A percentile compares a stretch with the other conserved stretches of the same genome.
Evolutionary conservation across 1,140 invertebrate species (phyloP).

Genomic region (Theocolax elegans): DNA sequence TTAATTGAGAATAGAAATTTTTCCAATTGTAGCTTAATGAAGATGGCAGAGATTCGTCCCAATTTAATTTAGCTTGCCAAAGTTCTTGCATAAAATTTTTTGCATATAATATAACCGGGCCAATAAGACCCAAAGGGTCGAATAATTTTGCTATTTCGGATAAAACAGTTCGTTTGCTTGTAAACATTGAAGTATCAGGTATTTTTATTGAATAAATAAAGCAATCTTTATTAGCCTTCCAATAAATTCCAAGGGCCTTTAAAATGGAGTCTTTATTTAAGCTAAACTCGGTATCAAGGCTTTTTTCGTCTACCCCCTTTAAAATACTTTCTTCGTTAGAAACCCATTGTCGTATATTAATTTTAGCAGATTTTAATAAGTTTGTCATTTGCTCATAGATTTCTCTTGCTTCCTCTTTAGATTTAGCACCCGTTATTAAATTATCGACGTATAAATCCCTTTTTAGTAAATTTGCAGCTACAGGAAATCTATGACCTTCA

Average conservation of each 20-base stretch:
- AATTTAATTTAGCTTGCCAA: constrained; percentile 21
- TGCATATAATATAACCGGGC: constrained; percentile 15
- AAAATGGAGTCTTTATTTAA: background rate
- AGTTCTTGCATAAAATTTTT: constrained; percentile 32
- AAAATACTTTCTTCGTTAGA: background rate
- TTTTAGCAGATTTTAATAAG: background rate
- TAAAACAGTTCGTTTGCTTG: constrained; percentile 28
- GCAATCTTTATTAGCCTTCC: background rate
- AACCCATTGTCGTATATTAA: constrained; percentile 23
- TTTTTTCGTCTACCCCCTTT: background rate
- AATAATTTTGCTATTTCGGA: constrained; percentile 33
- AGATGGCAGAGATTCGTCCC: constrained; percentile 33
- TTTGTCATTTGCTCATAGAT: constrained; percentile 7
- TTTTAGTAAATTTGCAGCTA: constrained; percentile 4
- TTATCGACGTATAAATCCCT: constrained; percentile 27
- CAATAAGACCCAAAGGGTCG: constrained; percentile 33
- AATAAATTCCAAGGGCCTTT: constrained; percentile 31
- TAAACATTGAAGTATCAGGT: background rate
- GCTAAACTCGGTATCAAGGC: background rate
- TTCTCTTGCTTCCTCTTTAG: background rate
- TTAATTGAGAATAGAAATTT: constrained; percentile 12
- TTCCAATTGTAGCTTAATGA: constrained; percentile 16
- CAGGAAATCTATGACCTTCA: background rate
- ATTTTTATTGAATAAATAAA: constrained; percentile 3
- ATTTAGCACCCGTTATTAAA: constrained; percentile 10